These are phyloP conservation scores for Valencia hispanica DNA, from an alignment of 2,797 vertebrate species.

Conservation along the genomic window DNA sequence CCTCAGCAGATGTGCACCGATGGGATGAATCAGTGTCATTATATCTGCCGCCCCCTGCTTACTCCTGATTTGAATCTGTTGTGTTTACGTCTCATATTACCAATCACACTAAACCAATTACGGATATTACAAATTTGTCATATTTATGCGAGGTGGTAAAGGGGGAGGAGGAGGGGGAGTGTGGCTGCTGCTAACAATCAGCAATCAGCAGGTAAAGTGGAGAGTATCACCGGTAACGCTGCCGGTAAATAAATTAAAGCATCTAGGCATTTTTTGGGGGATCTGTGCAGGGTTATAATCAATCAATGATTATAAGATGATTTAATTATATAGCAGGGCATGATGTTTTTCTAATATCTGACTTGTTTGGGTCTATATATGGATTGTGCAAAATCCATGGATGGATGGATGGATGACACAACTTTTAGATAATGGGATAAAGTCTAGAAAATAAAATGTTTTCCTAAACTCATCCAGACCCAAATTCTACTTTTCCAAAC, in stretches of 20 bases:
- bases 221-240: slow-evolving; percentile 1
- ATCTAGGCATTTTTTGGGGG: neutral
- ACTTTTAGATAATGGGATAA: neutral
- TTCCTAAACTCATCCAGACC: neutral
- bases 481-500: neutral
- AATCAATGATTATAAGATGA: neutral
- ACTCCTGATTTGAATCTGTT: slow-evolving; percentile 46
- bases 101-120: slow-evolving; percentile 57
- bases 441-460: neutral
- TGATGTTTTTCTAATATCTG: neutral
- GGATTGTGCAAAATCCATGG: neutral
- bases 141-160: slow-evolving; percentile 32
- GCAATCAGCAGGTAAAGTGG: slow-evolving; percentile 14
- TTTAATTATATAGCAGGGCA: neutral
- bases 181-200: slow-evolving; percentile 9
- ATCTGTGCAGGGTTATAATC: neutral
- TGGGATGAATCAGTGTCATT: slow-evolving; percentile 62
- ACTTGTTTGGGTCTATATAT: neutral
- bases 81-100: slow-evolving; percentile 46
- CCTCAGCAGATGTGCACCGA: slow-evolving; percentile 45
- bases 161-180: neutral
- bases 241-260: neutral
- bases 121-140: slow-evolving; percentile 44
- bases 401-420: neutral
- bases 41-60: slow-evolving; percentile 44